phyloP scores from a whole-genome alignment of 2,113 vertebrate species.

The Halichoerus grypus region DNA sequence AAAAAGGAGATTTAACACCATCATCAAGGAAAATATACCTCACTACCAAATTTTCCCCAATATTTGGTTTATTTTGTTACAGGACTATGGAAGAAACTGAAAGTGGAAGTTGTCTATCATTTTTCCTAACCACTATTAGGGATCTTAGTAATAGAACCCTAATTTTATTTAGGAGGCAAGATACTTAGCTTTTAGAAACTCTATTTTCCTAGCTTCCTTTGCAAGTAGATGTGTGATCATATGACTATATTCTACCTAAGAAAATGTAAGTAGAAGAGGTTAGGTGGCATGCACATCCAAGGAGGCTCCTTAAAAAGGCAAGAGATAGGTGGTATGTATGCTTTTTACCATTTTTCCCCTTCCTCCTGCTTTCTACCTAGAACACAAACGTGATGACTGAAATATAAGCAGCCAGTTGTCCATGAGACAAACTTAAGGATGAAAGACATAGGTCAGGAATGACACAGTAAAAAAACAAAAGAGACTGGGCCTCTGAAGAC shows the following conservation, averaged over 20 bases:
- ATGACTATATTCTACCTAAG: background rate
- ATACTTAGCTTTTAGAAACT: background rate
- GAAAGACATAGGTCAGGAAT: conserved; percentile 16
- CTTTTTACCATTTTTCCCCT: background rate
- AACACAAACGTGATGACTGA: background rate
- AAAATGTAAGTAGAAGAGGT: background rate
- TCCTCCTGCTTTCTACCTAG: background rate
- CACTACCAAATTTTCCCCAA: background rate
- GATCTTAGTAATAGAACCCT: background rate
- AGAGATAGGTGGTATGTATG: background rate
- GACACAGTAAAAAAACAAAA: background rate
- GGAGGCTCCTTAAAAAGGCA: background rate
- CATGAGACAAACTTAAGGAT: background rate
- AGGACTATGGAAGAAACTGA: background rate
- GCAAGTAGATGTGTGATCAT: background rate
- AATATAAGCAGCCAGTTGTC: background rate
- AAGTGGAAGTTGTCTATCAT: background rate
- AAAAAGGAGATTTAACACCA: background rate
- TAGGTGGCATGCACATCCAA: background rate
- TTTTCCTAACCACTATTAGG: background rate
- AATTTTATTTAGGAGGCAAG: conserved; percentile 26
- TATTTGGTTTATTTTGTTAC: background rate
- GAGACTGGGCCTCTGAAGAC: background rate
- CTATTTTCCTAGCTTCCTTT: background rate
- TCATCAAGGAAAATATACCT: background rate